Base-by-base conservation (phyloP, 2,113 vertebrate species). In the Camelus dromedarius region DNA sequence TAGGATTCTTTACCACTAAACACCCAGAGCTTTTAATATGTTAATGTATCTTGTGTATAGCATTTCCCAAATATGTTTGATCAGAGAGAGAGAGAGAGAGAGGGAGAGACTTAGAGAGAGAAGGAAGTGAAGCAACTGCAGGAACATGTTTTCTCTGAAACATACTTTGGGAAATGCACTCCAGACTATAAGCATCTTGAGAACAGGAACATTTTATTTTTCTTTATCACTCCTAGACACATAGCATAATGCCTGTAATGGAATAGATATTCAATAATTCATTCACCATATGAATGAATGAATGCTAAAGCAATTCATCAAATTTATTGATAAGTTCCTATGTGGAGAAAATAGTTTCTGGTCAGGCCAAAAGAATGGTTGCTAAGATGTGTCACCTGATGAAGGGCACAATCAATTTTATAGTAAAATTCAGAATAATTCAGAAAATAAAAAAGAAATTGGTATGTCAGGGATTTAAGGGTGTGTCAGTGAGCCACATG, bases 81-180 rank as follows among this genome's bases (percentile, higher is more conserved):
- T 60, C 4, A 48, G 0, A 12, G 14, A 42, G 42, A 26, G 0
- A 12, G 14, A 42, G 42, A 26, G 9, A 38, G 14, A 32, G 14
- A 9, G 9, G 0, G 22, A 38, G 62, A 28, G 3, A 35, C 12
- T 6, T 56, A 10, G 20, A 32, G 42, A 28, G 5, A 8, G 46
- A 19, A 30, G 9, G 3, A 24, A 62, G 77, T 48, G 6, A 82
- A n/a, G 30, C 6, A 54, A 50, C 15, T 24, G 1, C 3, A 86
- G 48, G 26, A 93, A 77, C 1, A 58, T 82, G 67, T 82, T 94
- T 96, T 96, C 73, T 70, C 38, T 67, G 35, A 15, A 69, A 42
- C 1, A 18, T 35, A 24, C 15, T 95, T 84, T 67, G 22, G n/a
- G 28, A 81, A 93, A 83, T 50, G 52, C 22, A 75, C 42, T 18